Base-by-base conservation (phyloP, 2,113 vertebrate genomes). In the Festucalex cinctus region DNA sequence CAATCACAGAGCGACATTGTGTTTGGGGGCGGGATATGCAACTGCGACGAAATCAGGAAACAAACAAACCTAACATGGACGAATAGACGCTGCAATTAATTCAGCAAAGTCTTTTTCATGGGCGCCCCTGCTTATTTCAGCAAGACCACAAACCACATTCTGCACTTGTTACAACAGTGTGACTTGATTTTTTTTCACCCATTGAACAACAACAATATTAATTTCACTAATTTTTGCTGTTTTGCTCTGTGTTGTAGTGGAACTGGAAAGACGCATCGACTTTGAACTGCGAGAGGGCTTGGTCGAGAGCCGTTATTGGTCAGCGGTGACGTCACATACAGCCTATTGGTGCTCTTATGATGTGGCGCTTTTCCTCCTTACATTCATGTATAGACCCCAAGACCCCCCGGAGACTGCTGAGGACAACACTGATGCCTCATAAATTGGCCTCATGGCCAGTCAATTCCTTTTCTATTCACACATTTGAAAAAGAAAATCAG, bases 271-370 rank as follows among this genome's bases (percentile, higher is more conserved):
- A 80, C 93, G 97, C 79, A 94, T 98, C 2, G 97, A 98, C 84
- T 98, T 96, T 48, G 96, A 98, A 86, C 92, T 98, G 84, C 87
- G 96, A 78, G 97, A 98, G 85, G 96, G 96, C 64, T 83, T 98
- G 1, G 96, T 98, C 90, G 95, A 98, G 86, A 98, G 95, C 90
- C 93, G 96, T 65, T 98, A 97, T 72, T 97, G 96, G 96, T 97
- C 96, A 0, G 94, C 96, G 0, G 96, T 98, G 87, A 98, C 96
- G 0, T 98, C 97, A 0, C 96, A 98, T 84, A 98, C 97, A 2
- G 95, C 94, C 58, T 98, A 98, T 12, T 98, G 97, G 97, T 98
- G 95, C 19, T 98, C 97, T 3, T 92, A 95, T 80, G 96, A 98
- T 59, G 92, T 98, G 39, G 95, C 97, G 13, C 92, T 98, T 12